Conservation (phyloP, 2,113 vertebrate species). For the Cranoglanis bouderius region DNA sequence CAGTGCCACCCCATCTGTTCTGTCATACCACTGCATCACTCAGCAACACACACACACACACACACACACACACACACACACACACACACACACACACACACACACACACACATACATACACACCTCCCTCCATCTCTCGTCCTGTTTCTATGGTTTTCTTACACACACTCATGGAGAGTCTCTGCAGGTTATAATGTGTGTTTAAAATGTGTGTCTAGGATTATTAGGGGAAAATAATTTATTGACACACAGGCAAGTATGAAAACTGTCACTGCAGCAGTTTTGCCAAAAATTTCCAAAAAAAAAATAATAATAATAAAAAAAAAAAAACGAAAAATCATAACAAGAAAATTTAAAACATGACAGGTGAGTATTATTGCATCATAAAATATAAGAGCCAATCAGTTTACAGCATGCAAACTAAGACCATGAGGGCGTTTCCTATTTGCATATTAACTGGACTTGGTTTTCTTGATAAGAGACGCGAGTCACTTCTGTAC, state of each 20-base stretch:
- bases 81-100: constrained; percentile 29
- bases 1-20: constrained; percentile 63
- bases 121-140: constrained; percentile 22
- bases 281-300: neutral
- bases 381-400: neutral
- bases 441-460: neutral
- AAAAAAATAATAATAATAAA: neutral
- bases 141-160: neutral
- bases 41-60: constrained; percentile 24
- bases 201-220: neutral
- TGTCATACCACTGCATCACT: constrained; percentile 65
- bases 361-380: neutral
- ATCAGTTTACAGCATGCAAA: constrained; percentile 1
- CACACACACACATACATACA: constrained; percentile 41
- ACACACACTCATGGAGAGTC: neutral
- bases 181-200: neutral
- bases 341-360: neutral
- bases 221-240: neutral
- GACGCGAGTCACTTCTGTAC: neutral
- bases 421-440: neutral
- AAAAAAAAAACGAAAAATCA: neutral
- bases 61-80: constrained; percentile 41
- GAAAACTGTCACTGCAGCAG: neutral
- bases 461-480: neutral
- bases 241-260: neutral